Base-by-base conservation (phyloP, 2,888 invertebrate genomes). In the Caenorhabditis plicata region DNA sequence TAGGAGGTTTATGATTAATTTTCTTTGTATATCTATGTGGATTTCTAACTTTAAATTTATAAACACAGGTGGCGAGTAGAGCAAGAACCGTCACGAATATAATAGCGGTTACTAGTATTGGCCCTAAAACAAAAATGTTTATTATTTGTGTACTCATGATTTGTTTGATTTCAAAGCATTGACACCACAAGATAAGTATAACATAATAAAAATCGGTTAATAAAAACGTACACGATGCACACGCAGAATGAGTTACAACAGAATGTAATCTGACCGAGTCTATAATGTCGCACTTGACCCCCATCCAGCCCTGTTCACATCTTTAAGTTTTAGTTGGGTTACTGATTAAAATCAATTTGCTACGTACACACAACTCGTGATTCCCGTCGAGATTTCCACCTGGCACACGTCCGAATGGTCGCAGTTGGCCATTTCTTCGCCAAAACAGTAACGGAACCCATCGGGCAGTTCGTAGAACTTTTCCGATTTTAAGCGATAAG, bases 181-280 rank as follows among this genome's bases (percentile, higher is more conserved):
- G 13, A 36, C 7, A 36, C 7, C 22, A 13, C 15, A 36, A 39
- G 39, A 39, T 25, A 52, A 39, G 44, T 39, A 51, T 39, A 42
- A 47, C 42, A 47, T 25, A 43, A 52, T 40, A 41, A 33, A 15
- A 31, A 4, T 31, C 5, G 31, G 60, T 60, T 53, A 54, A 49
- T 43, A 35, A 53, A 44, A 49, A 61, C 61, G 45, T 61, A 61
- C 61, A 61, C 46, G 54, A 61, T 54, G 53, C 50, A 51, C 61
- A 61, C 50, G 51, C 46, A 42, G 50, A 54, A 32, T 47, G 51
- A 42, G 61, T 47, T 43, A 54, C 22, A 47, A 61, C 23, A 43
- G 49, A 29, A 44, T 47, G 48, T 48, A 45, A 25, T 41, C 62
- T 53, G 55, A 62, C 55, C 53, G 49, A 40, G 35, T 61, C 61